A percentile compares a stretch with the other conserved stretches of the same genome.
These are phyloP conservation scores for Sphaerophoria taeniata DNA, from an alignment of 2,888 invertebrate species.

Conservation along the genomic window DNA sequence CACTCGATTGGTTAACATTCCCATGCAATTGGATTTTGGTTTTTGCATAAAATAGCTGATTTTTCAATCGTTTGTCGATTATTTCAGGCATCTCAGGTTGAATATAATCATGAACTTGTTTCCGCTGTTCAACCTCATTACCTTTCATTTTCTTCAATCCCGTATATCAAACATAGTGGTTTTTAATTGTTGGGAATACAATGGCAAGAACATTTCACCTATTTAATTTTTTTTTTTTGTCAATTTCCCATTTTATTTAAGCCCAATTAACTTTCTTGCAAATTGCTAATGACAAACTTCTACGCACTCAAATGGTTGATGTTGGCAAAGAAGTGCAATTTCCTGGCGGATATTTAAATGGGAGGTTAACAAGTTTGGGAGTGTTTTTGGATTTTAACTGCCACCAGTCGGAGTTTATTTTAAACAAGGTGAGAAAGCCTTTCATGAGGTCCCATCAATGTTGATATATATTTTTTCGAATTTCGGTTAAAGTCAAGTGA, in stretches of 20 bases:
- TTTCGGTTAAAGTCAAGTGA: slow-evolving; percentile 77
- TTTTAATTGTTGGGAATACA: slow-evolving; percentile 79
- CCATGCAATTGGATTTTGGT: slow-evolving; percentile 5
- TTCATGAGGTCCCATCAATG: neutral
- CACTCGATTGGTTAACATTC: neutral
- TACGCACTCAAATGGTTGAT: slow-evolving; percentile 64
- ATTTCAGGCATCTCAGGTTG: neutral
- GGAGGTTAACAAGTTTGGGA: slow-evolving; percentile 76
- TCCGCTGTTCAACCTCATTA: slow-evolving; percentile 76
- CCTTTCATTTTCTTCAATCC: slow-evolving; percentile 77
- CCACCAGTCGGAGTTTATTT: slow-evolving; percentile 72
- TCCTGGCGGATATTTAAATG: slow-evolving; percentile 75
- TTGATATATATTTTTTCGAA: neutral
- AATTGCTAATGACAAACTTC: slow-evolving; percentile 74
- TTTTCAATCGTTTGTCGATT: neutral
- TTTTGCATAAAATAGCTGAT: neutral
- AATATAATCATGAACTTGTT: slow-evolving; percentile 53
- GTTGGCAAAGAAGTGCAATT: slow-evolving; percentile 65
- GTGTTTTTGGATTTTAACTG: slow-evolving; percentile 79
- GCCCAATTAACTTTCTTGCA: slow-evolving; percentile 74
- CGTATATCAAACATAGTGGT: slow-evolving; percentile 76
- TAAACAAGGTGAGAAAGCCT: slow-evolving; percentile 76
- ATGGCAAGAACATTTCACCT: slow-evolving; percentile 74
- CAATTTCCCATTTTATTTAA: slow-evolving; percentile 41
- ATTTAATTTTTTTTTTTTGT: neutral